Conservation (phyloP, 2,797 vertebrate species). For the Epinephelus awoara region DNA sequence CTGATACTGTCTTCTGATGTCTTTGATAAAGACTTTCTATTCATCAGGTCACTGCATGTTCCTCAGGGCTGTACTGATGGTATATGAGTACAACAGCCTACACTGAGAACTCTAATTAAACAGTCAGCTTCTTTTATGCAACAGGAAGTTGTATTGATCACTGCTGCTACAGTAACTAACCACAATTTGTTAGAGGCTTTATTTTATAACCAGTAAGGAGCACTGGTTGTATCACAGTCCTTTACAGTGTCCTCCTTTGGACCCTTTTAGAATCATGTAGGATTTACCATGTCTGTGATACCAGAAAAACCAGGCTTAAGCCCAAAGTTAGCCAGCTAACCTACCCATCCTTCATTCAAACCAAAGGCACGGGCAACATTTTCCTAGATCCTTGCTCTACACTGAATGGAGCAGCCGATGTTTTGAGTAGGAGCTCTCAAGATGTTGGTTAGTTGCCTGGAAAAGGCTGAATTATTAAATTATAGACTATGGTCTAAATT, state of each 20-base stretch:
- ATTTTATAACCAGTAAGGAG: background rate
- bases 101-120: background rate
- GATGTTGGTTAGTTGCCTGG: constrained; percentile 24
- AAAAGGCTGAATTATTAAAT: constrained; percentile 39
- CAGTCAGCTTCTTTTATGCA: background rate
- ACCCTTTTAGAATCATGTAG: background rate
- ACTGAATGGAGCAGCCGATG: background rate
- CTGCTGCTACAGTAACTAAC: background rate
- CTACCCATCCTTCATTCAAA: background rate
- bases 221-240: background rate
- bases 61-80: background rate
- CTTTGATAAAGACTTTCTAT: background rate
- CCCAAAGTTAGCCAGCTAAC: constrained; percentile 2
- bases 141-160: background rate
- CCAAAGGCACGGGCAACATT: background rate
- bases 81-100: background rate
- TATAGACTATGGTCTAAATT: constrained; percentile 26
- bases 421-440: background rate
- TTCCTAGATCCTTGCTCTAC: background rate
- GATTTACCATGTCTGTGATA: background rate
- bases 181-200: background rate
- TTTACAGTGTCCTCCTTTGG: background rate
- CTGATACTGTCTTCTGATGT: background rate
- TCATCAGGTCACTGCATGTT: constrained; percentile 7
- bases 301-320: background rate